Evolutionary conservation across 2,888 invertebrate genomes (phyloP).

Genomic region (Megamerina dolium): DNA sequence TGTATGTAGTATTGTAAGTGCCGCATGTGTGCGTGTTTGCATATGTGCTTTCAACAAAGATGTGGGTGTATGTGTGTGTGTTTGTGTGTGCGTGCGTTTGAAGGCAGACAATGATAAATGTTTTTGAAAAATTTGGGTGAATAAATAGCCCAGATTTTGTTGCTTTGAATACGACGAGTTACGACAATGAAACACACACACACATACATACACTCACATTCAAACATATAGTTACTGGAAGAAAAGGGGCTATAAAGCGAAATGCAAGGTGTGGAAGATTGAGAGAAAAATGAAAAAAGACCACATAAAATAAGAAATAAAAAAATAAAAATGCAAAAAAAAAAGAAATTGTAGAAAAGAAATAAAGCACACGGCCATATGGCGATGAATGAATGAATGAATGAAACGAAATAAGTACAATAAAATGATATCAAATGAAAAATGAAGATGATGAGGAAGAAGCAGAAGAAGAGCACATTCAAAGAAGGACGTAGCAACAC

Average conservation of each 20-base stretch:
- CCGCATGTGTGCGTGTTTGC: background rate
- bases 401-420: conserved; percentile 25
- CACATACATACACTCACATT: too few species aligned
- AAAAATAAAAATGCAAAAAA: background rate
- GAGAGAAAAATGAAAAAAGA: too few species aligned
- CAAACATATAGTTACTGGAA: too few species aligned
- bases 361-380: conserved; percentile 13
- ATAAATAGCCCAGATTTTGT: conserved; percentile 43
- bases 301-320: background rate
- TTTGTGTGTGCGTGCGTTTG: conserved; percentile 24
- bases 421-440: background rate
- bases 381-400: too few species aligned
- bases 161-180: conserved; percentile 12
- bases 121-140: conserved; percentile 41
- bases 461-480: too few species aligned
- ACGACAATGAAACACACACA: background rate
- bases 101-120: conserved; percentile 28
- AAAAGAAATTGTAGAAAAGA: background rate
- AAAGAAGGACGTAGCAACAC: too few species aligned
- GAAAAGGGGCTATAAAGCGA: too few species aligned
- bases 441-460: too few species aligned
- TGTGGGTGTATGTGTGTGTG: conserved; percentile 27
- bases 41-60: background rate
- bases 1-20: too few species aligned
- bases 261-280: too few species aligned